phyloP scores from a whole-genome alignment of 2,888 invertebrate genomes.

The Oligia strigilis region DNA sequence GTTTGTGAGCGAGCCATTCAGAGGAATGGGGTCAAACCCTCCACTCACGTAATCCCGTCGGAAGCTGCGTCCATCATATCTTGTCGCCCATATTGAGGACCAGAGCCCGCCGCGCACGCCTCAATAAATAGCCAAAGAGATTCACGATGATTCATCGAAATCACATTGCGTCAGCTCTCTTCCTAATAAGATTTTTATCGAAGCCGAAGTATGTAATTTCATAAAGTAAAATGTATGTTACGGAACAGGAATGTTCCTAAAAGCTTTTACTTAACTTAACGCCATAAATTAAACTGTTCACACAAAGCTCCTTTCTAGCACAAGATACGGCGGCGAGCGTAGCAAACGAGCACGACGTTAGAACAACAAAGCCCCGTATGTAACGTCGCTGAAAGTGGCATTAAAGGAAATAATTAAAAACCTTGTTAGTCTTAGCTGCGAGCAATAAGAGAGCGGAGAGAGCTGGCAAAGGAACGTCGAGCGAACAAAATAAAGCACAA shows the following conservation, averaged over 20 bases:
- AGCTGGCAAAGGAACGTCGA: conserved; percentile 83
- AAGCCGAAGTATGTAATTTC: conserved; percentile 15
- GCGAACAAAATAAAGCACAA: conserved; percentile 84
- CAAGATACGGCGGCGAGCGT: conserved; percentile 44
- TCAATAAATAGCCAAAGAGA: conserved; percentile 50
- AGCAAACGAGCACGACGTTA: conserved; percentile 52
- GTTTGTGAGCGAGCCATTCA: conserved; percentile 57
- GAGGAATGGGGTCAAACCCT: conserved; percentile 56
- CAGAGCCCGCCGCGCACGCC: conserved; percentile 20
- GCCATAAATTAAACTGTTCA: conserved; percentile 49
- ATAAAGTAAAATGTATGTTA: conserved; percentile 8
- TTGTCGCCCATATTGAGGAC: conserved; percentile 50
- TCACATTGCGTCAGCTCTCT: conserved; percentile 33
- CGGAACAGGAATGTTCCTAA: conserved; percentile 11
- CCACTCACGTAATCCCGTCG: conserved; percentile 56
- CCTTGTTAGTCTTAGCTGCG: conserved; percentile 86
- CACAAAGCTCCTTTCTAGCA: conserved; percentile 44
- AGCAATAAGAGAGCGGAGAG: conserved; percentile 86
- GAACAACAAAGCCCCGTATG: conserved; percentile 75
- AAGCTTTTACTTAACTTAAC: conserved; percentile 33
- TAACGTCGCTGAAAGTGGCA: conserved; percentile 83
- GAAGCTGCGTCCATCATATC: conserved; percentile 61
- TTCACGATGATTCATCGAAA: conserved; percentile 53
- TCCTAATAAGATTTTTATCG: conserved; percentile 35
- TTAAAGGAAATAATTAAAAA: conserved; percentile 90